phyloP scores from a whole-genome alignment of 2,797 vertebrate species.

The Macropodus opercularis region DNA sequence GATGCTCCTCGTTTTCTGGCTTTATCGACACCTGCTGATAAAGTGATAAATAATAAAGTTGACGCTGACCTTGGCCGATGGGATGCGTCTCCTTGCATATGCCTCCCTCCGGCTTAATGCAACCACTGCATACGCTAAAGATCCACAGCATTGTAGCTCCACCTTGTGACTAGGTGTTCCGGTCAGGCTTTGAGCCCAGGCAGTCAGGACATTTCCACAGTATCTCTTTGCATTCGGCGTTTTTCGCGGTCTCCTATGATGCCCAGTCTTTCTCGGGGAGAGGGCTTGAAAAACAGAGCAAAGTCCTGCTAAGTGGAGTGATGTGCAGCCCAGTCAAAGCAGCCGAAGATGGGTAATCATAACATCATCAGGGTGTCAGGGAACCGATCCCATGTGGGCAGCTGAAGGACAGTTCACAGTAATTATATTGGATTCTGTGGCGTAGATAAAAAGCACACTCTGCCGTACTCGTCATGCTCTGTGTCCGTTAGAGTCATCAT shows the following conservation, averaged over 20 bases:
- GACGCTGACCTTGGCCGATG: conserved; percentile 64
- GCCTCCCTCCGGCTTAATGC: conserved; percentile 30
- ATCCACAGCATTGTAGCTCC: conserved; percentile 74
- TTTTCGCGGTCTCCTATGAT: neutral
- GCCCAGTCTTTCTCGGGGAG: neutral
- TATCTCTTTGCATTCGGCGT: conserved; percentile 11
- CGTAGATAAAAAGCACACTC: conserved; percentile 41
- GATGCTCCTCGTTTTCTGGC: conserved; percentile 41
- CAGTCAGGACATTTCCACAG: neutral
- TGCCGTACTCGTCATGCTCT: conserved; percentile 37
- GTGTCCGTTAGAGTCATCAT: conserved; percentile 24
- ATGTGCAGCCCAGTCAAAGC: conserved; percentile 46
- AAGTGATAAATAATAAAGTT: conserved; percentile 67
- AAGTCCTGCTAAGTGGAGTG: conserved; percentile 33
- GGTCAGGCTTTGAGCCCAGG: conserved; percentile 12
- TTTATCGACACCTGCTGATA: conserved; percentile 55
- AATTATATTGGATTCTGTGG: conserved; percentile 61
- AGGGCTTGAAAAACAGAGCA: conserved; percentile 7
- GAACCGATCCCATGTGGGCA: conserved; percentile 55
- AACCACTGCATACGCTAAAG: conserved; percentile 18
- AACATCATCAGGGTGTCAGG: conserved; percentile 59
- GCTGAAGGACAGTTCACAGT: conserved; percentile 59
- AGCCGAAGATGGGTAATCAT: conserved; percentile 46
- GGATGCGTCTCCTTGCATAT: conserved; percentile 34
- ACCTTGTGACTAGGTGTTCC: conserved; percentile 70